phyloP scores from a whole-genome alignment of 2,888 invertebrate species.

The Campoplex capitator region DNA sequence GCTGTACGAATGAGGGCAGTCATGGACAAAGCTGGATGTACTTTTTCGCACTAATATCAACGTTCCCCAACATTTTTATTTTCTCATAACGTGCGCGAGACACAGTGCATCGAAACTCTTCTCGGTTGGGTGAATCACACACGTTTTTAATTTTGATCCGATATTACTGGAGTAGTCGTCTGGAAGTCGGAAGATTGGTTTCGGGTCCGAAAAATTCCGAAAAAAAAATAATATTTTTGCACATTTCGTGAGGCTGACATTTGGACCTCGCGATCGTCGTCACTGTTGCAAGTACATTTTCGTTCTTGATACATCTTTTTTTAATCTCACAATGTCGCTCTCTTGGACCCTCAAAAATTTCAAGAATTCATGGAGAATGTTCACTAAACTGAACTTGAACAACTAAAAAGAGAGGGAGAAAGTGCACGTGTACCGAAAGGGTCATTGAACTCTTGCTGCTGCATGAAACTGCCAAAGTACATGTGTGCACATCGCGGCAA shows the following conservation, averaged over 20 bases:
- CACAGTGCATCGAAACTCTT: background rate
- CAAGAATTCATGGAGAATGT: slow-evolving; percentile 54
- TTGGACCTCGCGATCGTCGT: slow-evolving; percentile 17
- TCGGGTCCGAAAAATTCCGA: background rate
- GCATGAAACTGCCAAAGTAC: slow-evolving; percentile 53
- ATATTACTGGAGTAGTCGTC: background rate
- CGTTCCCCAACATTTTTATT: slow-evolving; percentile 12
- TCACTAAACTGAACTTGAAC: too few species aligned
- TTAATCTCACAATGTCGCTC: slow-evolving; percentile 6
- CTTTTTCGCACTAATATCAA: slow-evolving; percentile 16
- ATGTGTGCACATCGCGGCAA: slow-evolving; percentile 38
- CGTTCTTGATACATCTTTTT: background rate
- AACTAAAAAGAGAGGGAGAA: slow-evolving; percentile 32
- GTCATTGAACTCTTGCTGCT: slow-evolving; percentile 55
- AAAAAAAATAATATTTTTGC: background rate
- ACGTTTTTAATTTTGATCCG: background rate
- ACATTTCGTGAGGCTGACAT: background rate
- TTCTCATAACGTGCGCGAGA: background rate
- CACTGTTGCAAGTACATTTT: slow-evolving; percentile 39
- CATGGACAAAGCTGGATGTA: slow-evolving; percentile 3
- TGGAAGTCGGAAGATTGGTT: background rate
- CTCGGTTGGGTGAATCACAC: background rate
- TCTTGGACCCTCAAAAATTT: slow-evolving; percentile 44
- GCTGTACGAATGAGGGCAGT: background rate
- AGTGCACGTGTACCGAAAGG: slow-evolving; percentile 54